These are phyloP conservation scores for Rhamnusium bicolor DNA, from an alignment of 2,888 invertebrate species.

Conservation along the genomic window DNA sequence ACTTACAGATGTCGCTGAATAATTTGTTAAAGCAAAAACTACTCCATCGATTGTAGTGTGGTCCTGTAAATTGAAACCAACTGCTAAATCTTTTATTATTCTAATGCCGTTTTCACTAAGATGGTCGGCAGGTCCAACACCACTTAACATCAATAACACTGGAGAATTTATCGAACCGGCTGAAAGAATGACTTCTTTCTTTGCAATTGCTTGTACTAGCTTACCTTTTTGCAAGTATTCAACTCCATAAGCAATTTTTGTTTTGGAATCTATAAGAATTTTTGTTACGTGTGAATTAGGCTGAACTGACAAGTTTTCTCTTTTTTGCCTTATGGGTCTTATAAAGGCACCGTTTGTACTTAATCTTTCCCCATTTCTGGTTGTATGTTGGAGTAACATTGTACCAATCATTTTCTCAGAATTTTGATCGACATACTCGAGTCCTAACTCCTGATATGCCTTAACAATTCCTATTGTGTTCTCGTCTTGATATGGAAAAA, in stretches of 20 bases:
- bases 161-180: slow-evolving; percentile 78
- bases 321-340: slow-evolving; percentile 75
- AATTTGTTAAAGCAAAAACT: slow-evolving; percentile 74
- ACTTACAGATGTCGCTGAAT: slow-evolving; percentile 72
- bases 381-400: slow-evolving; percentile 77
- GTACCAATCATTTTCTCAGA: slow-evolving; percentile 76
- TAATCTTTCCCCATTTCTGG: slow-evolving; percentile 75
- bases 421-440: slow-evolving; percentile 76
- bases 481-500: slow-evolving; percentile 76
- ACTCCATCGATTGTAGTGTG: slow-evolving; percentile 80
- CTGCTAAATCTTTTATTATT: slow-evolving; percentile 77
- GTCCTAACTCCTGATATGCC: slow-evolving; percentile 77
- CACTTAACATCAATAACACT: slow-evolving; percentile 78
- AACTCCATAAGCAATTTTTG: slow-evolving; percentile 73
- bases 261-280: slow-evolving; percentile 74
- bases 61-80: slow-evolving; percentile 84
- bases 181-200: slow-evolving; percentile 78
- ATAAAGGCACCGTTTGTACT: slow-evolving; percentile 80
- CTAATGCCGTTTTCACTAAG: slow-evolving; percentile 73
- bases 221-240: slow-evolving; percentile 73
- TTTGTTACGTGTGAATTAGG: slow-evolving; percentile 74
- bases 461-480: slow-evolving; percentile 75
- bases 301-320: slow-evolving; percentile 73
- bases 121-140: slow-evolving; percentile 77
- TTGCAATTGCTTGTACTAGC: slow-evolving; percentile 70